Evolutionary conservation across 1,140 invertebrate species (phyloP).

Genomic region (Manduca sexta): DNA sequence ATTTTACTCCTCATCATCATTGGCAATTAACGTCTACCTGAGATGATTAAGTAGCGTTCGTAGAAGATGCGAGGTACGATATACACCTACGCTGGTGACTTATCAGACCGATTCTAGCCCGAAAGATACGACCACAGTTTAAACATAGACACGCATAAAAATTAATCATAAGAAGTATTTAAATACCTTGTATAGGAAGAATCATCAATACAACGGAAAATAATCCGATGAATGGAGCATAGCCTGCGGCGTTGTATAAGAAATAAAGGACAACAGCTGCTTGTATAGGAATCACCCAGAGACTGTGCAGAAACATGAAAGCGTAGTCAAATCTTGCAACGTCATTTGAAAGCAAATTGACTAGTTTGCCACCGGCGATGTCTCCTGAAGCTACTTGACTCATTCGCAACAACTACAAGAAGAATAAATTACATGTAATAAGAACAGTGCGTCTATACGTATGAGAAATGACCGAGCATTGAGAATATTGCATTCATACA

Average conservation of each 20-base stretch:
- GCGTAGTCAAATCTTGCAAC: constrained; percentile 78
- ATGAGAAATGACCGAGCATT: no score
- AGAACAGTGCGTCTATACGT: no score
- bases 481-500: no score
- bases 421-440: constrained; percentile 2
- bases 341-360: constrained; percentile 91
- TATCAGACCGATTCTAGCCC: no score
- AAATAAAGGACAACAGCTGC: constrained; percentile 74
- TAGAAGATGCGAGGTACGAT: no score
- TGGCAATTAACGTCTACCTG: no score
- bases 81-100: no score
- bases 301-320: constrained; percentile 76
- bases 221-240: constrained; percentile 80
- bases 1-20: no score
- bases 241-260: constrained; percentile 80
- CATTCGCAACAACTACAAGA: constrained; percentile 74
- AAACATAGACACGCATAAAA: no score
- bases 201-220: constrained; percentile 75
- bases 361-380: constrained; percentile 86
- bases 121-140: no score
- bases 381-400: constrained; percentile 79
- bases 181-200: constrained; percentile 78
- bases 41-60: no score
- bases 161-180: neutral
- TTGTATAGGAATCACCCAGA: constrained; percentile 84